Evolutionary conservation across 2,113 vertebrate species (phyloP).

Genomic region (Numenius arquata): DNA sequence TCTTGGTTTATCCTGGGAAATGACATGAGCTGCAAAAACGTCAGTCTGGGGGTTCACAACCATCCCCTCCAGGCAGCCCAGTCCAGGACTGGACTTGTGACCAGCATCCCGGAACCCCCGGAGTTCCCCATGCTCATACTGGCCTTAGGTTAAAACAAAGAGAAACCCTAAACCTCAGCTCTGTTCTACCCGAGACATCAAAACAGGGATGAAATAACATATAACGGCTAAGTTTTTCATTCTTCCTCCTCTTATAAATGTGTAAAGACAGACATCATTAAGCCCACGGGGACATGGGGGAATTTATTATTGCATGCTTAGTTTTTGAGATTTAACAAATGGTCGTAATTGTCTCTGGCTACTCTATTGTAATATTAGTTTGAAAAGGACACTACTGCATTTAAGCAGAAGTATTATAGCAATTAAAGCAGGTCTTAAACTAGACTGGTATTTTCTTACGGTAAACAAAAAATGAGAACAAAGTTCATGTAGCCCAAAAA

Average conservation of each 20-base stretch:
- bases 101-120: neutral
- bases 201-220: neutral
- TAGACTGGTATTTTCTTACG: neutral
- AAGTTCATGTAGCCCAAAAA: neutral
- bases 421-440: neutral
- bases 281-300: neutral
- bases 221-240: neutral
- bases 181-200: neutral
- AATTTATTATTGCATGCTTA: neutral
- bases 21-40: rapidly evolving
- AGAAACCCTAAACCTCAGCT: neutral
- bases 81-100: neutral
- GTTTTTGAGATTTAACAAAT: neutral
- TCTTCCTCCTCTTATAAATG: neutral
- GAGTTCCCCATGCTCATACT: neutral
- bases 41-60: neutral
- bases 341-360: neutral
- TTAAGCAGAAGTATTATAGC: neutral
- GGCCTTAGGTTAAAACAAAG: neutral
- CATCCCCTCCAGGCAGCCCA: neutral
- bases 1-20: neutral
- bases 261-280: neutral
- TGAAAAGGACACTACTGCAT: neutral
- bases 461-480: neutral
- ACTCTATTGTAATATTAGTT: neutral